These are phyloP conservation scores for Eupithecia insigniata DNA, from an alignment of 2,888 invertebrate genomes.

Conservation along the genomic window DNA sequence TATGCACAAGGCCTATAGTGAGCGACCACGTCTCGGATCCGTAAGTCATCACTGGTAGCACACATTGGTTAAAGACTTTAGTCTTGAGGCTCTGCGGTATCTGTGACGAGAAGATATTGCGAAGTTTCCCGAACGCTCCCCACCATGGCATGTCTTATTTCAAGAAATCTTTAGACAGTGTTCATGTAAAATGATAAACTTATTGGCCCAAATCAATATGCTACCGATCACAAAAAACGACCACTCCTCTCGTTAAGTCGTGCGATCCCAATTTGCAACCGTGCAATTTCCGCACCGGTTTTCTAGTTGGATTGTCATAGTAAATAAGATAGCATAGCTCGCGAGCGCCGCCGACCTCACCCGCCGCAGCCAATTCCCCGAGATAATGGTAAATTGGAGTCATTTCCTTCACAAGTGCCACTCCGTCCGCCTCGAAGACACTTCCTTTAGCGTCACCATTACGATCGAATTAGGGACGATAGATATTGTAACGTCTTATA, in stretches of 20 bases:
- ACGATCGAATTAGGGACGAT: slow-evolving; percentile 64
- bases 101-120: no score
- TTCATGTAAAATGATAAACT: not conserved
- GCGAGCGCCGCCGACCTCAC: slow-evolving; percentile 54
- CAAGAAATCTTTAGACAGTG: not conserved
- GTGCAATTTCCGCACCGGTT: slow-evolving; percentile 64
- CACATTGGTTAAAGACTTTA: no score
- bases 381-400: slow-evolving; percentile 78
- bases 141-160: no score
- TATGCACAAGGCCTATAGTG: no score
- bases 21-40: no score
- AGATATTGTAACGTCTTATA: slow-evolving; percentile 51
- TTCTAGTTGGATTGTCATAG: slow-evolving; percentile 64
- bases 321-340: slow-evolving; percentile 64
- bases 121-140: no score
- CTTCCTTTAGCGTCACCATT: slow-evolving; percentile 65
- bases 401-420: slow-evolving; percentile 69
- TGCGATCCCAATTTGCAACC: slow-evolving; percentile 58
- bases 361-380: slow-evolving; percentile 64
- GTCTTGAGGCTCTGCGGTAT: no score
- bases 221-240: slow-evolving; percentile 47
- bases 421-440: slow-evolving; percentile 55
- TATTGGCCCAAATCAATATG: slow-evolving; percentile 14
- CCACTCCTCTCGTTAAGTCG: slow-evolving; percentile 46
- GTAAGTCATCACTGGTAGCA: no score